Percentiles rank a stretch among this genome's conserved stretches.
These are phyloP conservation scores for Cheirogaleus major DNA, from an alignment of 2,797 vertebrate genomes.

Conservation along the genomic window DNA sequence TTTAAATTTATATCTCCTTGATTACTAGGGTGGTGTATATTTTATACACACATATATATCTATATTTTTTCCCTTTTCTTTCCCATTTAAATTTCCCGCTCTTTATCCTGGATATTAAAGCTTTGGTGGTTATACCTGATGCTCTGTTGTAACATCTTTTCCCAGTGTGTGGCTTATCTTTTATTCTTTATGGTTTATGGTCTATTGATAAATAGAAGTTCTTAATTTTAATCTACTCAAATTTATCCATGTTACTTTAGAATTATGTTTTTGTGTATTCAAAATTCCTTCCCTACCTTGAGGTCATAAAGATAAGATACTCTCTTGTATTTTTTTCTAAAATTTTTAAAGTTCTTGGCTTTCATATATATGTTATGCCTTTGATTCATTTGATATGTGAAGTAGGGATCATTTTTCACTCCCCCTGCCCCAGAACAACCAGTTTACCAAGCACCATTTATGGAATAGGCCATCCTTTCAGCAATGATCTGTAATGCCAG, in stretches of 20 bases:
- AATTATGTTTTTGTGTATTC: not conserved
- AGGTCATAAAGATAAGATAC: not conserved
- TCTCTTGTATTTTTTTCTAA: not conserved
- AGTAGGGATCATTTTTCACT: not conserved
- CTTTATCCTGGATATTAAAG: not conserved
- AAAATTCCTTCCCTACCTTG: not conserved
- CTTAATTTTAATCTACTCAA: not conserved
- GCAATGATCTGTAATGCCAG: not conserved
- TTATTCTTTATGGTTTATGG: not conserved
- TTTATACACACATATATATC: not conserved
- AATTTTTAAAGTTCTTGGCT: not conserved
- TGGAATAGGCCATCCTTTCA: not conserved
- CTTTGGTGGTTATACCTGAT: not conserved
- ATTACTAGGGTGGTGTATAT: not conserved
- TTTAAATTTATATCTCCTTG: not conserved
- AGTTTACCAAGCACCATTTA: not conserved
- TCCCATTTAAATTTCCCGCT: not conserved
- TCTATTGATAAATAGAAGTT: not conserved
- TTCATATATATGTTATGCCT: not conserved
- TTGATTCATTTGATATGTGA: not conserved
- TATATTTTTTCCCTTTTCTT: not conserved
- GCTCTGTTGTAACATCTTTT: not conserved
- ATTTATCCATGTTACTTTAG: not conserved
- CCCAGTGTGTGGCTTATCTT: not conserved
- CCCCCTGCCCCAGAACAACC: not conserved